Conservation (phyloP, 2,797 vertebrate species). For the Chelidonichthys spinosus region DNA sequence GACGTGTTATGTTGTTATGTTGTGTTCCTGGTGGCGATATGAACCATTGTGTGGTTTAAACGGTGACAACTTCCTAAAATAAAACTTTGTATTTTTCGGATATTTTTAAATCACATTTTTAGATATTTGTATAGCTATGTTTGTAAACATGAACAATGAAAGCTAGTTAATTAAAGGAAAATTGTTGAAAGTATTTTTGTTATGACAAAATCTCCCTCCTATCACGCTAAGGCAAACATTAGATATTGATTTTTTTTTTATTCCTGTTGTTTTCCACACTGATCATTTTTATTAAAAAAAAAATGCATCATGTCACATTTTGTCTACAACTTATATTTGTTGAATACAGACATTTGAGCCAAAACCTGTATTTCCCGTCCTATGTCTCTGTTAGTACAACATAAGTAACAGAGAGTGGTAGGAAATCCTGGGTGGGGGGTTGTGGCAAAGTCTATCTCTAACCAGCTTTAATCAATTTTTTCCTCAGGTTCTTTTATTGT, state of each 20-base stretch:
- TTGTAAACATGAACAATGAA: constrained; percentile 13
- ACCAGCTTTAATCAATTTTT: constrained; percentile 1
- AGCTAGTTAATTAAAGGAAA: background rate
- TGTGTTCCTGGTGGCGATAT: background rate
- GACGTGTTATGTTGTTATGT: background rate
- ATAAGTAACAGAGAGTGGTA: background rate
- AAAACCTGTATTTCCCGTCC: background rate
- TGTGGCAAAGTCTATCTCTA: background rate
- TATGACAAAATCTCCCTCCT: background rate
- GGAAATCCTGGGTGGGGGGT: background rate
- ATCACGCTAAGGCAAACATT: background rate
- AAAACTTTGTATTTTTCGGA: background rate
- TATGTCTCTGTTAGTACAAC: background rate
- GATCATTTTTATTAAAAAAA: background rate
- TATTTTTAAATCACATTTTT: background rate
- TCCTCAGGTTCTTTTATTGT: background rate
- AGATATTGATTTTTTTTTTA: background rate
- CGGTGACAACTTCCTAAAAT: background rate
- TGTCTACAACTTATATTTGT: background rate
- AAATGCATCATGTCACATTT: background rate
- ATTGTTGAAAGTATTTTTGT: background rate
- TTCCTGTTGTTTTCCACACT: background rate
- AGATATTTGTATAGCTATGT: background rate
- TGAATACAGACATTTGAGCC: background rate
- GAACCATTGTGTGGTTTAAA: background rate